Percentiles rank a stretch among this genome's conserved stretches.
These are phyloP conservation scores for Allochrocebus solatus DNA, from an alignment of 2,797 vertebrate species.

Conservation along the genomic window DNA sequence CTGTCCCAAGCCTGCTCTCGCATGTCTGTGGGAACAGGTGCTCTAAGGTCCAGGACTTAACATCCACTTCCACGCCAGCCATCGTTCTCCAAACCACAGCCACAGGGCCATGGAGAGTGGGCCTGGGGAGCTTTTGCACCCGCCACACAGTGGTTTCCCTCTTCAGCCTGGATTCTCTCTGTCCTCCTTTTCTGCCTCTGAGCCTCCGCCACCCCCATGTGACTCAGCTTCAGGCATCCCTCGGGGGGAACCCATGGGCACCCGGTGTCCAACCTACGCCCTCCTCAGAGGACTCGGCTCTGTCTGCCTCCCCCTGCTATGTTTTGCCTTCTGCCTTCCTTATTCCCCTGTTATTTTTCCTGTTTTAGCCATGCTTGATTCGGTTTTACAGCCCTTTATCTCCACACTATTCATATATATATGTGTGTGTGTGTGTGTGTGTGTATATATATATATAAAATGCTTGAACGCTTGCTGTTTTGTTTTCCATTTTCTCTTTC, in stretches of 20 bases:
- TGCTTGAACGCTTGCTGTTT: background rate
- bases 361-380: background rate
- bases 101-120: background rate
- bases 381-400: background rate
- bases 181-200: background rate
- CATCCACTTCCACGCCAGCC: background rate
- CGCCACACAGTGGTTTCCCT: background rate
- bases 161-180: background rate
- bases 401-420: background rate
- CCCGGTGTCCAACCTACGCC: accelerated
- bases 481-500: background rate
- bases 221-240: background rate
- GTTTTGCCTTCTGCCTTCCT: too few relatives aligned
- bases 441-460: too few relatives aligned
- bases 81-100: background rate
- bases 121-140: too few relatives aligned
- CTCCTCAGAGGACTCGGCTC: background rate
- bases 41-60: background rate
- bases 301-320: background rate
- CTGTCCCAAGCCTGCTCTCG: too few relatives aligned
- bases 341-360: background rate
- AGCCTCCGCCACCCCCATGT: background rate
- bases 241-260: background rate
- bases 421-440: too few relatives aligned
- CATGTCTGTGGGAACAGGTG: background rate